phyloP scores from a whole-genome alignment of 2,113 vertebrate genomes.

The Suricata suricatta region DNA sequence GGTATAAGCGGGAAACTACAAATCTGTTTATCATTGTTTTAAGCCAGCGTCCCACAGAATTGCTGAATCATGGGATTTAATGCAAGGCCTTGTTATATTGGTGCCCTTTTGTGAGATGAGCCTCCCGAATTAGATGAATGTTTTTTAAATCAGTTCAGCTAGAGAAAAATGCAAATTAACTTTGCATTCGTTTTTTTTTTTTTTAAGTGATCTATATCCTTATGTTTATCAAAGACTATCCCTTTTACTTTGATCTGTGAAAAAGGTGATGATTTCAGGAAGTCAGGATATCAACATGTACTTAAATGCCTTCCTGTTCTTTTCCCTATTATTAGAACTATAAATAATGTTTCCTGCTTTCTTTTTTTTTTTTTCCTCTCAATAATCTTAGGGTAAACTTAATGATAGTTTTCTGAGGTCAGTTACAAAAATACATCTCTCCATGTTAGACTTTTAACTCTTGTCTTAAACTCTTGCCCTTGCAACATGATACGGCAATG shows the following conservation, averaged over 20 bases:
- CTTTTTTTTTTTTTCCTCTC: constrained; percentile 38
- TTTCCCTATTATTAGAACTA: constrained; percentile 37
- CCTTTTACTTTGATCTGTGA: constrained; percentile 43
- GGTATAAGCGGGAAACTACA: constrained; percentile 28
- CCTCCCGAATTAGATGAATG: background rate
- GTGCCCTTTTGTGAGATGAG: constrained; percentile 50
- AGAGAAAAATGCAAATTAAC: constrained; percentile 36
- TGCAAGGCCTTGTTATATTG: background rate
- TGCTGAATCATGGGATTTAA: background rate
- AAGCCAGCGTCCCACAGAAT: background rate
- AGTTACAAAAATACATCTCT: constrained; percentile 14
- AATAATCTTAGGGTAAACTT: constrained; percentile 36
- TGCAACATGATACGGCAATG: background rate
- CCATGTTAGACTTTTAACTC: constrained; percentile 5
- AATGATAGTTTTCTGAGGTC: constrained; percentile 34
- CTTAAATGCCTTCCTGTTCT: constrained; percentile 44
- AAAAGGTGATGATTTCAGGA: constrained; percentile 56
- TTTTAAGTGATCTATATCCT: constrained; percentile 14
- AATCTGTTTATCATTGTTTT: constrained; percentile 10
- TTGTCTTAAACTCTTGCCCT: background rate
- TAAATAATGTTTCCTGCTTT: constrained; percentile 33
- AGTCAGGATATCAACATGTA: constrained; percentile 46
- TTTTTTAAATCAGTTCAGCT: constrained; percentile 36
- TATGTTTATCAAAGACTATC: background rate
- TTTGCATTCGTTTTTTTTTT: background rate